A percentile compares a stretch with the other conserved stretches of the same genome.
phyloP scores from a whole-genome alignment of 2,888 invertebrate genomes.

The Phalangium opilio region DNA sequence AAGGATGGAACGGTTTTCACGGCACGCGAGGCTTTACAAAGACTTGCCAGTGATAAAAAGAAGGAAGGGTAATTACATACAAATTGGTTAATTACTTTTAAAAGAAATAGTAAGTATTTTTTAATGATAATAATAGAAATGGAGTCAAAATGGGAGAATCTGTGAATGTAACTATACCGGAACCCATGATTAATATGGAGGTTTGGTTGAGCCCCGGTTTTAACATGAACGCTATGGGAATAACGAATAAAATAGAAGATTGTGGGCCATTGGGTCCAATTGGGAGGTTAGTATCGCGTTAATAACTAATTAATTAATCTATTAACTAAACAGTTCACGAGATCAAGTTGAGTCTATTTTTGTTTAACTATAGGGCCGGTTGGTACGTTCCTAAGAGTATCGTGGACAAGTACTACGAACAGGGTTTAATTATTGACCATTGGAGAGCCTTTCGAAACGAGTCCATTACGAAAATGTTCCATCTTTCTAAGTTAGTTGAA shows the following conservation, averaged over 20 bases:
- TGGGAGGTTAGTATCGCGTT: slow-evolving; percentile 27
- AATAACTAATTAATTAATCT: background rate
- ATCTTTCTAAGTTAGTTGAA: slow-evolving; percentile 25
- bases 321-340: background rate
- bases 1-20: slow-evolving; percentile 25
- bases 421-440: slow-evolving; percentile 29
- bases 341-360: background rate
- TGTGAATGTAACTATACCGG: slow-evolving; percentile 22
- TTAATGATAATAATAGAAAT: too few relatives aligned
- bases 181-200: slow-evolving; percentile 46
- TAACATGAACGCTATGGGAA: slow-evolving; percentile 35
- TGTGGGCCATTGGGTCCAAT: slow-evolving; percentile 32
- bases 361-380: slow-evolving; percentile 27
- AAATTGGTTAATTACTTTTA: background rate
- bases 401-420: slow-evolving; percentile 25
- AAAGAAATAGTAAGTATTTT: too few relatives aligned
- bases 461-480: slow-evolving; percentile 37
- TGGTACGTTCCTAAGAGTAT: slow-evolving; percentile 31
- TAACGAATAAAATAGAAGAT: slow-evolving; percentile 26
- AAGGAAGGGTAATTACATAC: slow-evolving; percentile 6
- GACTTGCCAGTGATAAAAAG: slow-evolving; percentile 4
- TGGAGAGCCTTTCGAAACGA: slow-evolving; percentile 42
- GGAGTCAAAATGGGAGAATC: too few relatives aligned
- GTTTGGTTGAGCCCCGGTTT: slow-evolving; percentile 50
- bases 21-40: slow-evolving; percentile 9